A percentile compares a stretch with the other conserved stretches of the same genome.
Conservation (phyloP, 2,888 invertebrate species). For the Diaphora mendica region DNA sequence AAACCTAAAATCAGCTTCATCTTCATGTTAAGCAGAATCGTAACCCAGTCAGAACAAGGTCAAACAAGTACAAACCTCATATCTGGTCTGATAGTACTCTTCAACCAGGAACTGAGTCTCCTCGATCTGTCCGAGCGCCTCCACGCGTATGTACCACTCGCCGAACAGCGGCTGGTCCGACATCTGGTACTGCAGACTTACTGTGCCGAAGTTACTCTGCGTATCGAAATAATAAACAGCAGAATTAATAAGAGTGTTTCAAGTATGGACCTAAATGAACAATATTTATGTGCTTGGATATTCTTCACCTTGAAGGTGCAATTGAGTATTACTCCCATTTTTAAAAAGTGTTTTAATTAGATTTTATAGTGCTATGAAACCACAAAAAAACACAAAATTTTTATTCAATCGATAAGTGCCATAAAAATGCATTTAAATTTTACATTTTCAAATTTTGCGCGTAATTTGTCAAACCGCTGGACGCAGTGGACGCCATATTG, state of each 20-base stretch:
- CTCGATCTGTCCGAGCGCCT: constrained; percentile 95
- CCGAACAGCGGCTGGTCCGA: constrained; percentile 97
- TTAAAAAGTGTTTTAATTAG: no score
- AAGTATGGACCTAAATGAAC: background rate
- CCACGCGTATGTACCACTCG: constrained; percentile 95
- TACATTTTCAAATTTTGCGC: no score
- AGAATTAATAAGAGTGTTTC: background rate
- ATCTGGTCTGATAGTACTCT: constrained; percentile 97
- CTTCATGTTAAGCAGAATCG: background rate
- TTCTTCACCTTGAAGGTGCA: no score
- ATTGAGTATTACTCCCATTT: no score
- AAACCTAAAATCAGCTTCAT: background rate
- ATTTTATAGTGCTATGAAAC: no score
- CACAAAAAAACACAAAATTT: no score
- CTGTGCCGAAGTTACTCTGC: constrained; percentile 95
- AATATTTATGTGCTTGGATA: no score
- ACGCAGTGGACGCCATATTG: no score
- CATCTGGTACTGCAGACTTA: constrained; percentile 95
- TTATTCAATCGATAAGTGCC: no score
- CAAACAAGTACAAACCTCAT: constrained; percentile 87
- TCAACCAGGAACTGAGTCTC: constrained; percentile 95
- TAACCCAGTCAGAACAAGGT: background rate
- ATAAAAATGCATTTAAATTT: no score
- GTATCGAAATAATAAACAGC: background rate
- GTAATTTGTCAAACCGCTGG: no score